Conservation (phyloP, 2,888 invertebrate genomes). For the Diarsia dahlii region DNA sequence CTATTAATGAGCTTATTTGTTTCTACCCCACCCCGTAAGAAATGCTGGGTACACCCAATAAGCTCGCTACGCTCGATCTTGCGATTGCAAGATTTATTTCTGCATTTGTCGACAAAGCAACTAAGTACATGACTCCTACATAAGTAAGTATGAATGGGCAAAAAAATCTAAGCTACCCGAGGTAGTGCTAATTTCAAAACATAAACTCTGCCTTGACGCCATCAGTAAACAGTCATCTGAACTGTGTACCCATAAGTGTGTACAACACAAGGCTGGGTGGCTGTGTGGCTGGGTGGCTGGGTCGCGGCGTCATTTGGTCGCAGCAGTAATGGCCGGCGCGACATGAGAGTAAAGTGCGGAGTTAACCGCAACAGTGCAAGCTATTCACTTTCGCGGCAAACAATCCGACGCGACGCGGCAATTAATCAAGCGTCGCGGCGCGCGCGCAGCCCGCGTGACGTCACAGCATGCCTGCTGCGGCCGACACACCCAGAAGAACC, state of each 20-base stretch:
- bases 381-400: conserved; percentile 62
- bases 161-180: not conserved
- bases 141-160: not conserved
- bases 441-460: conserved; percentile 44
- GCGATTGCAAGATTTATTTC: no score
- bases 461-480: conserved; percentile 11
- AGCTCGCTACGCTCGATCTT: no score
- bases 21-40: no score
- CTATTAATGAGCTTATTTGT: no score
- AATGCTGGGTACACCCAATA: no score
- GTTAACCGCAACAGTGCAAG: conserved; percentile 44
- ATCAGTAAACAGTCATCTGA: conserved; percentile 9
- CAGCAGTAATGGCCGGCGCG: not conserved
- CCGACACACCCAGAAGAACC: conserved; percentile 10
- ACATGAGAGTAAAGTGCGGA: conserved; percentile 34
- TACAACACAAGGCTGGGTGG: not conserved
- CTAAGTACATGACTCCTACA: not conserved
- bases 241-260: not conserved
- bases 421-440: conserved; percentile 45
- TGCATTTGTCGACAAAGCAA: not conserved
- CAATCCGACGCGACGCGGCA: conserved; percentile 48
- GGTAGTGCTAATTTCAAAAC: not conserved
- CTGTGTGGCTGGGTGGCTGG: not conserved
- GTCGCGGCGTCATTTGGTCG: conserved; percentile 1
- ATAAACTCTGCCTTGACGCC: not conserved